Evolutionary conservation across 2,888 invertebrate genomes (phyloP), one percentile per base, ranked within the genome.

Genomic region (Aplocera efformata): DNA sequence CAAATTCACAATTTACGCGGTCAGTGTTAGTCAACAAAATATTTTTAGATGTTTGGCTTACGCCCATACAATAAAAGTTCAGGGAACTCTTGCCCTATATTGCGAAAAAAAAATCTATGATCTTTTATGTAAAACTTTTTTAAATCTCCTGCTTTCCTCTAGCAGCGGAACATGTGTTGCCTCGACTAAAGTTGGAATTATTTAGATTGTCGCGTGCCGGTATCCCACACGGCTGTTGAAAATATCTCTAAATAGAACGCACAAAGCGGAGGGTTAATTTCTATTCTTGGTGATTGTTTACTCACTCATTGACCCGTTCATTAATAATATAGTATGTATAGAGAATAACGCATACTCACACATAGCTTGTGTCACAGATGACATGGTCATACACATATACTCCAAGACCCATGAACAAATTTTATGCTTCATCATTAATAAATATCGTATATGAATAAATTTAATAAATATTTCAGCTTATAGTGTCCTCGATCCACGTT

Each of bases 1-100:
- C 60, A 76, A 76, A 59, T 61, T 70, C 66, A 71, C 69, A 66
- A 71, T 67, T 68, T 59, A 73, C 73, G 58, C 79, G 69, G 69
- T 65, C 69, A 58, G 72, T 57, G 65, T 84, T 84, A 83, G 75
- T 85, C 83, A 85, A 71, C 65, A 70, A 66, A 69, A 76, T 85
- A 84, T 83, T 76, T 86, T 79, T 86, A 88, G 84, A 74, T 48
- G 57, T 66, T 71, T 71, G 60, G 66, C 70, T 63, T 53, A 44
- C 51, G 58, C 60, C 63, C 58, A 46, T 58, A 58, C 13, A 45
- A 2, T 48, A 42, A 53, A 58, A 67, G 75, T 74, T 72, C 78
- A 64, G 48, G 62, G 76, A 76, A 73, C 79, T 71, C 50, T 52
- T 56, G 53, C 56, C 52, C 55, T 47, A 48, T 39, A 42, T 40